Evolutionary conservation across 1,140 invertebrate genomes (phyloP).

Genomic region (Sarcophaga bullata): DNA sequence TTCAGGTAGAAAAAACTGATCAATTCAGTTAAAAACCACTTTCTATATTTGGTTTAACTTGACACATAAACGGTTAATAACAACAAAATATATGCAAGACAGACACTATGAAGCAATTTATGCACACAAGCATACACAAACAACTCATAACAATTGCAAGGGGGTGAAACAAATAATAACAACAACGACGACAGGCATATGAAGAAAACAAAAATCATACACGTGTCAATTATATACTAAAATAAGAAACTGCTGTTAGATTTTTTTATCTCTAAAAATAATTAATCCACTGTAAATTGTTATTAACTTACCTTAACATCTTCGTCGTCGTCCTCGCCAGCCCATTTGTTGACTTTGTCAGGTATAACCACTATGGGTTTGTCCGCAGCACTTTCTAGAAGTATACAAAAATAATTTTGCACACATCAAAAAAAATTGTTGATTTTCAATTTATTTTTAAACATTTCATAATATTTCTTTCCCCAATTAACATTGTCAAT

Average conservation of each 20-base stretch:
- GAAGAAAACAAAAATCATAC: slow-evolving; percentile 22
- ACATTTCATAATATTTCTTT: slow-evolving; percentile 41
- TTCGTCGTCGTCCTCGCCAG: slow-evolving; percentile 88
- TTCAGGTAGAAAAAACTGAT: too few species aligned
- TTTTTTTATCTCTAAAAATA: background rate
- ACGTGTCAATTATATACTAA: slow-evolving; percentile 20
- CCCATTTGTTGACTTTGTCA: slow-evolving; percentile 78
- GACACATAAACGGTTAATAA: background rate
- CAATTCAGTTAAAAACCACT: background rate
- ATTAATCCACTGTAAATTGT: slow-evolving; percentile 1
- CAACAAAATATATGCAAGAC: background rate
- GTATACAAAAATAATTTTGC: slow-evolving; percentile 34
- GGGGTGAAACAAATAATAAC: background rate
- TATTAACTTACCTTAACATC: slow-evolving; percentile 78
- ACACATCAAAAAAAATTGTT: background rate
- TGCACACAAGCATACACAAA: background rate
- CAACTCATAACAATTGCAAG: background rate
- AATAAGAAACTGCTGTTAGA: background rate
- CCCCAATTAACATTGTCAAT: slow-evolving; percentile 14
- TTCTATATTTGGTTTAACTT: background rate
- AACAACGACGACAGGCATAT: background rate
- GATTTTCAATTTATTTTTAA: slow-evolving; percentile 39
- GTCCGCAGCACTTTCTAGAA: slow-evolving; percentile 59
- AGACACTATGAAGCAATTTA: background rate
- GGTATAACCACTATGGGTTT: slow-evolving; percentile 55